Conservation (phyloP, 1,140 invertebrate genomes). For the Paraescarpia echinospica region DNA sequence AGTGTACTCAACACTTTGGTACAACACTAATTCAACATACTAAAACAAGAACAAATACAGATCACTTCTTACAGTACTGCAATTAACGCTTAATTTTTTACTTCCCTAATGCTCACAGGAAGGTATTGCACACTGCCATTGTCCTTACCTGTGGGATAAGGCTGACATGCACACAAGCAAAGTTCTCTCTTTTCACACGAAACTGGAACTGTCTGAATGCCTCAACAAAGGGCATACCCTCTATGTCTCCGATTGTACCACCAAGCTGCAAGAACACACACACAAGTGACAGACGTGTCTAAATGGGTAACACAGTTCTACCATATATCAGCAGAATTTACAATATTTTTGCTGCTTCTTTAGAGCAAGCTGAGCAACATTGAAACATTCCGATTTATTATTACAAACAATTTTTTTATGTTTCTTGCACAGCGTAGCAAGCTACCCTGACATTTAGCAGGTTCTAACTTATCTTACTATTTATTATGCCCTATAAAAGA, state of each 20-base stretch:
- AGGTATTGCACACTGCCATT: no score
- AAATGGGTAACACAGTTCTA: not conserved
- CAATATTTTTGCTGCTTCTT: no score
- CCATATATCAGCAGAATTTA: no score
- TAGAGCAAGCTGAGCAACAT: no score
- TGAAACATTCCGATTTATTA: no score
- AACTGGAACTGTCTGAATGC: constrained; percentile 98
- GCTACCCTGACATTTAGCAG: not conserved
- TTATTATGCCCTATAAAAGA: not conserved
- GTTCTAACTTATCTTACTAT: not conserved
- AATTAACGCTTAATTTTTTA: not conserved
- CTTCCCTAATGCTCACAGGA: not conserved
- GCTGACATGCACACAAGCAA: constrained; percentile 95
- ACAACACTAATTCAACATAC: constrained; percentile 5
- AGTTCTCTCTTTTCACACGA: constrained; percentile 85
- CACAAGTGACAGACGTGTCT: not conserved
- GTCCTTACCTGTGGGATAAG: constrained; percentile 83
- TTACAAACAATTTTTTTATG: no score
- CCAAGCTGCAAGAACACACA: constrained; percentile 68
- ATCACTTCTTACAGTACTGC: no score
- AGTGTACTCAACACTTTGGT: constrained; percentile 12
- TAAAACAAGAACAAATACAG: constrained; percentile 15
- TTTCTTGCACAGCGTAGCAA: not conserved
- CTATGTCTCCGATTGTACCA: constrained; percentile 97
- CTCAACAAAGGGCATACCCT: constrained; percentile 99